Base-by-base conservation (phyloP, 2,113 vertebrate species). In the Oriolus oriolus region DNA sequence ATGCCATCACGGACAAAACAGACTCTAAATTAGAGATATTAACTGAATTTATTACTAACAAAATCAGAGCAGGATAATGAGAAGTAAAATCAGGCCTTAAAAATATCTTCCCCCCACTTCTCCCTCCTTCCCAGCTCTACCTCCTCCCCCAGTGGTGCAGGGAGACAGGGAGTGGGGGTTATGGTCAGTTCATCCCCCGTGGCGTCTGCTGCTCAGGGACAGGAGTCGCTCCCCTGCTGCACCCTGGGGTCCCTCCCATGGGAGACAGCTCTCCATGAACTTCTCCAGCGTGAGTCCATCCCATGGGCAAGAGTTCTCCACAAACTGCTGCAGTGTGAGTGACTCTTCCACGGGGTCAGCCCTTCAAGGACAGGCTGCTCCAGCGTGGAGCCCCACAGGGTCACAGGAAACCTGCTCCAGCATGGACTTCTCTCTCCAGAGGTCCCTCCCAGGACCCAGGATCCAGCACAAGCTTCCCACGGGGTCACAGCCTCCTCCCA, bases 381-480 rank as follows among this genome's bases (percentile, higher is more conserved):
- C 52, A 66, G 4, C 0, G 0, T 49, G 52, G 52, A 6, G 10
- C 11, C 31, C 31, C 21, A 42, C 8, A 35, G 60, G 60, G 42
- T 41, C 60, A 49, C 83, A 30, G 14, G 6, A 56, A 56, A 66
- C 30, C 35, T 66, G 30, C 24, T 65, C 60, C 42, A 49, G 30
- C 16, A 2, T 11, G 3, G 2, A 15, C 12, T n/a, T 47, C 30
- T n/a, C 19, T 56, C 42, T 75, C 16, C 60, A 49, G 20, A 13
- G 19, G 10, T 28, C 10, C 35, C 83, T 85, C 50, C 35, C 70
- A 57, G 35, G 50, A 57, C 52, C 16, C 42, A n/a, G 42, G 44
- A 24, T 42, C 31, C 31, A 42, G 42, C 70, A 75, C 19, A 65
- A 20, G 10, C 35, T 42, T 57, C 35, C 70, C 27, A 31, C 1